Evolutionary conservation across 2,113 vertebrate genomes (phyloP), one percentile per base, ranked within the genome.

Genomic region (Mobula birostris): DNA sequence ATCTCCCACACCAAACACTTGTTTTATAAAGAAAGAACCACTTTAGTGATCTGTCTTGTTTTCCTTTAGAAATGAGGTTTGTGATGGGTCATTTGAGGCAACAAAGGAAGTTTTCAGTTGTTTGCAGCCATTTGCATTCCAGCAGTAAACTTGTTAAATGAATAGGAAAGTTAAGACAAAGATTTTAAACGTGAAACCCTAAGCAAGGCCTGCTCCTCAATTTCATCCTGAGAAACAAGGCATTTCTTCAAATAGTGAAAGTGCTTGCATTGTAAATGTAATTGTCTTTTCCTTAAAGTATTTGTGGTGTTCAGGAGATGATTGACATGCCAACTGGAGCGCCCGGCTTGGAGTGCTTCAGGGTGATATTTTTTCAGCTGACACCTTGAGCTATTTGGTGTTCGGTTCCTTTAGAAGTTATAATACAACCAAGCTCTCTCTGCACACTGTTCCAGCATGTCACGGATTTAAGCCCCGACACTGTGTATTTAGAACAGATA

Each of bases 321-420:
- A 93, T 93, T 93, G 91, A 70, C 91, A 27, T 76, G 91, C 91
- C 91, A 93, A 27, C 91, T 93, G 68, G 68, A 74, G 66, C 24
- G 70, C 91, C 91, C 14, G 40, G 91, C 91, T 74, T 29, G 24
- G 68, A 93, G 36, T 24, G 9, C 12, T 93, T 74, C 91, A 74
- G 91, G 66, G 40, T 93, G 68, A 74, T 93, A 93, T 93, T 93
- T 93, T 93, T 74, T 93, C 91, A 93, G 91, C 91, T 93, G 91
- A 93, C 91, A 93, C 91, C 91, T 93, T 93, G 91, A 76, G 91
- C 32, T 93, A 48, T 74, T 56, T 36, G 91, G 91, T 93, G 36
- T 91, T 91, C 88, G 66, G 88, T 91, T 91, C 88, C 66, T 93
- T 74, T 70, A 93, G 70, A 74, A 93, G 91, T 93, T 93, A 14